Conservation (phyloP, 23 tunicate genomes). For the Styela plicata region DNA sequence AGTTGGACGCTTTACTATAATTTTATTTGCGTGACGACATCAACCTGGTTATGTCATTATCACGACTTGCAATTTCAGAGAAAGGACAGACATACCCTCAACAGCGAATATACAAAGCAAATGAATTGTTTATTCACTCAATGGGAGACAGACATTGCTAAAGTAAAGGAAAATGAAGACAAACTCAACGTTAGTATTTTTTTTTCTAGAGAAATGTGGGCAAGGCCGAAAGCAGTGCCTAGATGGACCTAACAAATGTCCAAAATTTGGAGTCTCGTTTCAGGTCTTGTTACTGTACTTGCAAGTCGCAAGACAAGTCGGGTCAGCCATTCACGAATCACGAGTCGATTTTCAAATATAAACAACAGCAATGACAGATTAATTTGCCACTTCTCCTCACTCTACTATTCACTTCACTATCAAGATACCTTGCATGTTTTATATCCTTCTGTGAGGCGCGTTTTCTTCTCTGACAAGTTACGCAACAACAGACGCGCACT, state of each 20-base stretch:
- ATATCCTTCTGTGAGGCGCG: too few relatives aligned
- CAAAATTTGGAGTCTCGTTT: too few relatives aligned
- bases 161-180: slow-evolving; percentile 75
- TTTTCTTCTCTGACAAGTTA: not conserved
- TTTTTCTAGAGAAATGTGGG: too few relatives aligned
- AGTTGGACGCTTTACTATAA: not conserved
- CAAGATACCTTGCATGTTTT: too few relatives aligned
- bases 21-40: not conserved
- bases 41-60: not conserved
- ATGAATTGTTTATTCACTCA: slow-evolving; percentile 44
- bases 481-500: not conserved
- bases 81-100: slow-evolving; percentile 31
- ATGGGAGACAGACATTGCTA: slow-evolving; percentile 70
- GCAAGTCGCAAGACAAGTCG: too few relatives aligned
- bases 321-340: too few relatives aligned
- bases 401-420: not conserved
- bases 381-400: too few relatives aligned
- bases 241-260: too few relatives aligned
- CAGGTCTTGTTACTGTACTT: too few relatives aligned
- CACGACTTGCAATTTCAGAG: slow-evolving; percentile 18
- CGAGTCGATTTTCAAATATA: too few relatives aligned
- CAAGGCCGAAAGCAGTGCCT: too few relatives aligned
- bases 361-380: too few relatives aligned
- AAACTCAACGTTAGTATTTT: slow-evolving; percentile 43
- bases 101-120: slow-evolving; percentile 78